phyloP scores from a whole-genome alignment of 2,888 invertebrate genomes.

The Brenthis daphne region DNA sequence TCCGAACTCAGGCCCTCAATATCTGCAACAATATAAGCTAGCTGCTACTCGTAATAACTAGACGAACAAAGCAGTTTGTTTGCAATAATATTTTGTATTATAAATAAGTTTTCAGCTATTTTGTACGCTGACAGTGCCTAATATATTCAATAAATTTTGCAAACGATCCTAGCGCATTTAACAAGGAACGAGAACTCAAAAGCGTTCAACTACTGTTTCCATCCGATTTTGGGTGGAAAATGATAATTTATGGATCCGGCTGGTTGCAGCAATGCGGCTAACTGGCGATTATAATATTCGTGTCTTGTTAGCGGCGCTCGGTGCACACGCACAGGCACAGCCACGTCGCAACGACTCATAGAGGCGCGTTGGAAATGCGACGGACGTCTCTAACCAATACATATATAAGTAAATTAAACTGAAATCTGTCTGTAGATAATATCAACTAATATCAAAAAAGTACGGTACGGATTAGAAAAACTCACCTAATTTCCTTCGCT shows the following conservation, averaged over 20 bases:
- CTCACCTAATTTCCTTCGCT: too few species aligned
- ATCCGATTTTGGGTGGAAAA: constrained; percentile 19
- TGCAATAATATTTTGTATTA: background rate
- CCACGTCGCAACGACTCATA: constrained; percentile 24
- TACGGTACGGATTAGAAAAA: too few species aligned
- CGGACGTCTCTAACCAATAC: background rate
- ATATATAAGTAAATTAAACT: too few species aligned
- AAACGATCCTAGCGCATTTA: background rate
- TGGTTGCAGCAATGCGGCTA: constrained; percentile 6
- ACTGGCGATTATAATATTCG: constrained; percentile 44
- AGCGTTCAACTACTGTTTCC: background rate
- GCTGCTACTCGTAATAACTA: too few species aligned
- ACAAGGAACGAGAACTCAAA: background rate
- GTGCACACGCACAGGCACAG: constrained; percentile 5
- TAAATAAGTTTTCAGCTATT: background rate
- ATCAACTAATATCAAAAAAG: too few species aligned
- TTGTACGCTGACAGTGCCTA: background rate
- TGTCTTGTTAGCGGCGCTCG: constrained; percentile 42
- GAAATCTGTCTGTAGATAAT: too few species aligned
- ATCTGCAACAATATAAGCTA: too few species aligned
- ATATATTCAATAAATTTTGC: constrained; percentile 7
- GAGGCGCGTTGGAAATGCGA: constrained; percentile 21
- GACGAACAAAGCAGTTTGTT: background rate
- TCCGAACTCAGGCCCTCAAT: too few species aligned
- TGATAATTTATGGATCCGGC: constrained; percentile 32